Base-by-base conservation (phyloP, 2,113 vertebrate species). In the Sinosuthora webbiana region DNA sequence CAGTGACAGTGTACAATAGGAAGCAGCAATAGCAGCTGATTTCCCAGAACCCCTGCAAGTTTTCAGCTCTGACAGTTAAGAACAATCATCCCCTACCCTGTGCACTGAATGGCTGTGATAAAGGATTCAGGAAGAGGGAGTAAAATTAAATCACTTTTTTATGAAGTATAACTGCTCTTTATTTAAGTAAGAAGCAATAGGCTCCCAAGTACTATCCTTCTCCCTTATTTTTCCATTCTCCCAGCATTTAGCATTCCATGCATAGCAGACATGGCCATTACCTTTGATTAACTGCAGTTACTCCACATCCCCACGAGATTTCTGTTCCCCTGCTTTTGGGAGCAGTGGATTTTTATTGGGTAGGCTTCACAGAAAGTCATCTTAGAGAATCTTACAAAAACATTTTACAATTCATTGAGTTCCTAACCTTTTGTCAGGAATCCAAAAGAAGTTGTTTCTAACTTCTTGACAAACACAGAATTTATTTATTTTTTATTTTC, bases 261-360 rank as follows among this genome's bases (percentile, higher is more conserved):
- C 60, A 76, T n/a, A n/a, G 73, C 57, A 84, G 83, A 71, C 53
- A 31, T 21, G 49, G 83, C 55, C 83, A 78, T 81, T 95, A 92
- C 53, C 53, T 96, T 87, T 88, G 83, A 93, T 92, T 90, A 93
- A 89, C 80, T 92, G 53, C 73, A 68, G 60, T 42, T 84, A 88
- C 60, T 74, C 44, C 44, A 21, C 47, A 64, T 27, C 39, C 90
- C 69, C 57, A 44, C 3, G 31, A 79, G 92, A 37, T 4, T 94
- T 67, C 62, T 60, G 52, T 49, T 90, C 92, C 71, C 57, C 62
- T 78, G 86, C 56, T 82, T 94, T 92, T 87, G 83, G 85, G 86
- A 92, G 28, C 49, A 78, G 75, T 57, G 35, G 76, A 71, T 84
- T 95, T 90, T 93, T 87, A 80, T 39, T 63, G 42, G 49, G 47